phyloP scores from a whole-genome alignment of 2,113 vertebrate species.

The Sapajus apella region DNA sequence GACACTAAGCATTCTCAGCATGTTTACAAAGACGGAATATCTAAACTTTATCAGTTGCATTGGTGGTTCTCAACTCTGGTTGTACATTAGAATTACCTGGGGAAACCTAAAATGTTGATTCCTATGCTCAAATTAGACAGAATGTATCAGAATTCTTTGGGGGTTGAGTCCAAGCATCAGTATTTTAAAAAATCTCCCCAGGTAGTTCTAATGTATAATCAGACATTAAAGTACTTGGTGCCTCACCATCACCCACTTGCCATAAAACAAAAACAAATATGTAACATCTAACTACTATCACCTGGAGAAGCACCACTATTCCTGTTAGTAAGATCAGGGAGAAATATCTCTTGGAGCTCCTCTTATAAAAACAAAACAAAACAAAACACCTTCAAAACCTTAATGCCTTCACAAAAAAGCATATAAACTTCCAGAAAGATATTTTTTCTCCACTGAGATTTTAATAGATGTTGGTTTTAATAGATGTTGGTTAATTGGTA shows the following conservation, averaged over 20 bases:
- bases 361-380: neutral
- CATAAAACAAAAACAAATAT: slow-evolving; percentile 31
- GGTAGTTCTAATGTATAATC: neutral
- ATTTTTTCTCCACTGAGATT: slow-evolving; percentile 29
- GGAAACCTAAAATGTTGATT: slow-evolving; percentile 24
- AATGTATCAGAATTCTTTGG: neutral
- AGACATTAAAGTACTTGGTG: neutral
- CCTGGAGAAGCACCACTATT: neutral
- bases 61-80: neutral
- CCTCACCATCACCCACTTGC: neutral
- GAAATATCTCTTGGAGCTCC: neutral
- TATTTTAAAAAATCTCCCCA: neutral
- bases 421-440: neutral
- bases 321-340: neutral
- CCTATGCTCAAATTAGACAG: neutral
- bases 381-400: neutral
- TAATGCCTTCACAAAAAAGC: neutral
- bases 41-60: neutral
- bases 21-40: slow-evolving; percentile 30
- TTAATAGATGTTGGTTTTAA: neutral
- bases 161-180: neutral
- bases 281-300: neutral
- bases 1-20: neutral
- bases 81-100: neutral
- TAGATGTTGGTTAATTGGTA: slow-evolving; percentile 23